These are phyloP conservation scores for Aix galericulata DNA, from an alignment of 2,113 vertebrate genomes.

Conservation along the genomic window DNA sequence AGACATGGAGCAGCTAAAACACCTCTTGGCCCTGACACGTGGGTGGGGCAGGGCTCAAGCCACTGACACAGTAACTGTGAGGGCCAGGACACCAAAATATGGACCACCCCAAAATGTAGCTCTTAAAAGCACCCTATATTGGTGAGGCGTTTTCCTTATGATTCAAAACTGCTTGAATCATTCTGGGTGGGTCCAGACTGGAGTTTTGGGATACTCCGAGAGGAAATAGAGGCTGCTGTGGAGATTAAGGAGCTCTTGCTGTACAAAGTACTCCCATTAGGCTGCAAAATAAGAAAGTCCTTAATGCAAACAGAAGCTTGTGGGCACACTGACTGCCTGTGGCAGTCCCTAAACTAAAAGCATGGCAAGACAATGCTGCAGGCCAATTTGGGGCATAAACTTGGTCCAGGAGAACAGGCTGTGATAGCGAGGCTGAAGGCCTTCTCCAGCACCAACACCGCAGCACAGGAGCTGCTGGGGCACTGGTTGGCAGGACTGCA, in stretches of 20 bases:
- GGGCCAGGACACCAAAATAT: too few species aligned
- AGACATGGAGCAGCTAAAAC: not conserved
- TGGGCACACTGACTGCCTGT: not conserved
- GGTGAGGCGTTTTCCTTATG: not conserved
- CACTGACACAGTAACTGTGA: rapidly evolving
- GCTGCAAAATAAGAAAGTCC: not conserved
- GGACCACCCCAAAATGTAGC: not conserved
- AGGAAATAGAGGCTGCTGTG: not conserved
- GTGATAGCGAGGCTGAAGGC: not conserved
- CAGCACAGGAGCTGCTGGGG: not conserved
- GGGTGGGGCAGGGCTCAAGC: not conserved
- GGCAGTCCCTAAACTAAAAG: not conserved
- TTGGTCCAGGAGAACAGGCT: not conserved
- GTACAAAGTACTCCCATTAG: rapidly evolving
- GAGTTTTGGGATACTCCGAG: not conserved
- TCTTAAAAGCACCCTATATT: not conserved
- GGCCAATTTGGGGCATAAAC: too few species aligned
- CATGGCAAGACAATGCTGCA: not conserved
- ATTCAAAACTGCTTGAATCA: not conserved
- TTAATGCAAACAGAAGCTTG: not conserved
- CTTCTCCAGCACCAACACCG: not conserved
- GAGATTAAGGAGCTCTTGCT: not conserved
- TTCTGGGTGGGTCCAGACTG: not conserved
- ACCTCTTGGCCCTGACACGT: not conserved
- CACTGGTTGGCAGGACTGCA: not conserved